phyloP scores from a whole-genome alignment of 37 sponge, comb jelly and placozoan species.

The Beroe ovata region DNA sequence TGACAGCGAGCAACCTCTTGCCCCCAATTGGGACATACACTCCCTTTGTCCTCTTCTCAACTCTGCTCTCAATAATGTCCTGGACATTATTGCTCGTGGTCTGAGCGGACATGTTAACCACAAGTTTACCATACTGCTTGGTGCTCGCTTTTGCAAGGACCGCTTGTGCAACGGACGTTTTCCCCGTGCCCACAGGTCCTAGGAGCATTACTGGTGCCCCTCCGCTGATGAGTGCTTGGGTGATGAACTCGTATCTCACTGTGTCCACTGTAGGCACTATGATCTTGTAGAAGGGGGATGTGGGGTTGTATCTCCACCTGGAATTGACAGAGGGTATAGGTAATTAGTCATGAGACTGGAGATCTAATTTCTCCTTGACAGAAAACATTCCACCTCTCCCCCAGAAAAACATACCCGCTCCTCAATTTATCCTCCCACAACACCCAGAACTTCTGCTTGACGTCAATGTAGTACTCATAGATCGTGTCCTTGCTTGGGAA shows the following conservation, averaged over 20 bases:
- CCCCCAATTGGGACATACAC: conserved; percentile 97
- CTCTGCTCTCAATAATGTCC: conserved; percentile 98
- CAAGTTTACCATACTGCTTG: conserved; percentile 76
- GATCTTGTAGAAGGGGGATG: conserved; percentile 97
- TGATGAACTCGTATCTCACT: conserved; percentile 92
- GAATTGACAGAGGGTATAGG: not conserved
- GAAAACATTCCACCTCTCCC: no score
- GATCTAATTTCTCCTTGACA: no score
- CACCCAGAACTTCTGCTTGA: conserved; percentile 86
- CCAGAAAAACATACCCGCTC: no score
- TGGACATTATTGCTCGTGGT: conserved; percentile 97
- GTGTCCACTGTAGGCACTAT: conserved; percentile 99
- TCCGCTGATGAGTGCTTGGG: conserved; percentile 76
- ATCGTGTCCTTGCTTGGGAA: conserved; percentile 96
- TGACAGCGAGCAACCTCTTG: conserved; percentile 91
- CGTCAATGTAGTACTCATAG: conserved; percentile 95
- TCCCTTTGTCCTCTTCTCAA: conserved; percentile 98
- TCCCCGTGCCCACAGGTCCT: conserved; percentile 97
- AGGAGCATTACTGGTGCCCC: conserved; percentile 87
- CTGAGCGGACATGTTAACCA: conserved; percentile 97
- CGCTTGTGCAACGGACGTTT: conserved; percentile 91
- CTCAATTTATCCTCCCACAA: conserved; percentile 95
- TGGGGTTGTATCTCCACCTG: conserved; percentile 68
- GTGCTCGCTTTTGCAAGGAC: conserved; percentile 86
- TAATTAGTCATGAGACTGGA: no score